phyloP scores from a whole-genome alignment of 64 coral and sea anemone genomes.

The Actinia tenebrosa region DNA sequence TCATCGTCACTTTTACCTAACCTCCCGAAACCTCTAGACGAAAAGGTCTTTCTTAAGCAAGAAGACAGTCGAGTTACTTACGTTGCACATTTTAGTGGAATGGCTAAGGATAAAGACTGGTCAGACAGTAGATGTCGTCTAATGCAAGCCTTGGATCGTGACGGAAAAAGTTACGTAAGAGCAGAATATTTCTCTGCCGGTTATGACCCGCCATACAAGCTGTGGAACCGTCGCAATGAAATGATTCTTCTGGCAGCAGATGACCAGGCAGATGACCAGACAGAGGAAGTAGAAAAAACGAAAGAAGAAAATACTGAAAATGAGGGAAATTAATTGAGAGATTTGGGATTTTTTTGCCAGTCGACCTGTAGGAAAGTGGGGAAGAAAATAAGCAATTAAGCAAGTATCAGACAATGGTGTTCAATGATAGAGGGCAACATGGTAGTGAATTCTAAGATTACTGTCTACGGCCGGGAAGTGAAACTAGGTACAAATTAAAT shows the following conservation, averaged over 20 bases:
- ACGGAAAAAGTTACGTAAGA: conserved; percentile 27
- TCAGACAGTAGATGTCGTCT: conserved; percentile 17
- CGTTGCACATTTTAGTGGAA: conserved; percentile 30
- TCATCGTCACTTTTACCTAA: conserved; percentile 23
- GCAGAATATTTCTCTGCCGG: conserved; percentile 35
- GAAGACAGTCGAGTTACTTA: conserved; percentile 36
- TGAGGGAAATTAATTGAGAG: not conserved
- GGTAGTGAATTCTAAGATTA: no score
- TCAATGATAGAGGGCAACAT: no score
- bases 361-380: no score
- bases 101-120: conserved; percentile 64
- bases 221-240: conserved; percentile 52
- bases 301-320: not conserved
- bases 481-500: no score
- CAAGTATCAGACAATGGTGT: no score
- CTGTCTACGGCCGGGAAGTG: no score
- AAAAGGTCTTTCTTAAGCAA: conserved; percentile 39
- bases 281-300: not conserved
- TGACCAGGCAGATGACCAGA: not conserved
- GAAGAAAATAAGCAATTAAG: no score
- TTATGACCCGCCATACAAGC: conserved; percentile 46
- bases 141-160: conserved; percentile 23
- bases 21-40: conserved; percentile 32
- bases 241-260: conserved; percentile 35
- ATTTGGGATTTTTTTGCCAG: not conserved